Evolutionary conservation across 2,888 invertebrate genomes (phyloP).

Genomic region (Venusia cambrica): DNA sequence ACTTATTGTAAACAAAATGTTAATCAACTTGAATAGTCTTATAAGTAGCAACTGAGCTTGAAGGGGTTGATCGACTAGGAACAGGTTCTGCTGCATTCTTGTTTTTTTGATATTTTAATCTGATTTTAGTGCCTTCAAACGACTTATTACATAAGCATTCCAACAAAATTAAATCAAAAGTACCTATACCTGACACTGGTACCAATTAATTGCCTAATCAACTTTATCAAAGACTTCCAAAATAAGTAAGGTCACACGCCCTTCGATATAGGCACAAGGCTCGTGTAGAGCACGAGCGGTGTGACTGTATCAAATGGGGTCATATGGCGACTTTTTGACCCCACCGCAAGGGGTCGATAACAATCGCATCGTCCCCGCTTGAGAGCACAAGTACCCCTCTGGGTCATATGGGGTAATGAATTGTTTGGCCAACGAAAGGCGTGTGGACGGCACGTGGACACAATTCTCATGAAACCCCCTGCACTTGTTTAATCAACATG

Average conservation of each 20-base stretch:
- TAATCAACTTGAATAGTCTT: conserved; percentile 60
- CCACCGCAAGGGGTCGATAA: conserved; percentile 50
- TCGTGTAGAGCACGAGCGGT: conserved; percentile 46
- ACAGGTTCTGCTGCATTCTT: conserved; percentile 14
- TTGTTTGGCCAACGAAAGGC: conserved; percentile 54
- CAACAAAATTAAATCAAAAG: too few species aligned
- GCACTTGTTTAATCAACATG: conserved; percentile 39
- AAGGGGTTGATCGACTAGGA: conserved; percentile 36
- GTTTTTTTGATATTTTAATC: not conserved
- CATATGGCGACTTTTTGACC: conserved; percentile 65
- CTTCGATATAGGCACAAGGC: too few species aligned
- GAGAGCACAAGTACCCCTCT: conserved; percentile 19
- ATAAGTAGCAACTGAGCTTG: conserved; percentile 41
- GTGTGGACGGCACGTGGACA: conserved; percentile 70
- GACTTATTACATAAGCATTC: too few species aligned
- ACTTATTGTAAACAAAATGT: conserved; percentile 68
- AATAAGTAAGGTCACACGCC: too few species aligned
- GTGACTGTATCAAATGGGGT: conserved; percentile 44
- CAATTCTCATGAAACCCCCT: conserved; percentile 48
- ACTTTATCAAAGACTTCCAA: too few species aligned
- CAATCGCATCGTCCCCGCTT: conserved; percentile 61
- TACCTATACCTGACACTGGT: too few species aligned
- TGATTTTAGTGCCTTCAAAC: not conserved
- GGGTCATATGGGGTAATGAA: conserved; percentile 50
- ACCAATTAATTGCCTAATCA: conserved; percentile 7